Percentiles rank a stretch among this genome's conserved stretches.
These are phyloP conservation scores for Danio choprae DNA, from an alignment of 2,797 vertebrate species.

Conservation along the genomic window DNA sequence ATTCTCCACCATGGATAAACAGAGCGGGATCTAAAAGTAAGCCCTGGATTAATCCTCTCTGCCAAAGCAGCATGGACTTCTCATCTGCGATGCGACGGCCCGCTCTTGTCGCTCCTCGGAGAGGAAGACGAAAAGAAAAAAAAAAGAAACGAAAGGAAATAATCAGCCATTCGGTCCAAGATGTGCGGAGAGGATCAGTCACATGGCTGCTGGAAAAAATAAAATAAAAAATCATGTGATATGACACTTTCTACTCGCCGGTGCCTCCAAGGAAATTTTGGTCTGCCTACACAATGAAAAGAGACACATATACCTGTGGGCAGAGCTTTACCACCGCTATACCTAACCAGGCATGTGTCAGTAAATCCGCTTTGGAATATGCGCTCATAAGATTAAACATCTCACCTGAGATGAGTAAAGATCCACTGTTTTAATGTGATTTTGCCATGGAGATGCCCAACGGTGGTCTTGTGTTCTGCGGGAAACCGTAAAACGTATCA, in stretches of 20 bases:
- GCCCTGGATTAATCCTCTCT: conserved; percentile 42
- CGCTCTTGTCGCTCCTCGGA: conserved; percentile 8
- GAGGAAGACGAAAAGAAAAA: not conserved
- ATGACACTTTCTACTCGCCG: conserved; percentile 8
- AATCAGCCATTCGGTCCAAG: conserved; percentile 39
- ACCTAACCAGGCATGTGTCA: conserved; percentile 29
- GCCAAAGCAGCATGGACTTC: conserved; percentile 19
- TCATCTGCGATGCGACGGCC: conserved; percentile 19
- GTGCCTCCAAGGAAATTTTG: conserved; percentile 29
- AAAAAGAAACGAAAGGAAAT: conserved; percentile 2
- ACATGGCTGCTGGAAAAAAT: not conserved
- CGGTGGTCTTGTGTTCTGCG: not conserved
- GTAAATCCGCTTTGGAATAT: conserved; percentile 22
- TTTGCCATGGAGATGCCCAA: not conserved
- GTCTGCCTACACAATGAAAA: conserved; percentile 35
- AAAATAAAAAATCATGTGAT: not conserved
- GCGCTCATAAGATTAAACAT: conserved; percentile 27
- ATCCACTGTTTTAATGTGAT: conserved; percentile 18
- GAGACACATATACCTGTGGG: conserved; percentile 39
- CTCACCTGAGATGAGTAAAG: conserved; percentile 17
- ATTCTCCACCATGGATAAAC: conserved; percentile 26
- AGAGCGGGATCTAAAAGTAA: conserved; percentile 23
- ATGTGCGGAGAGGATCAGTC: conserved; percentile 34
- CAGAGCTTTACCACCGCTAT: conserved; percentile 18
- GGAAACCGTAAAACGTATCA: not conserved